These are phyloP conservation scores for Eurois occulta DNA, from an alignment of 2,888 invertebrate genomes.

Conservation along the genomic window DNA sequence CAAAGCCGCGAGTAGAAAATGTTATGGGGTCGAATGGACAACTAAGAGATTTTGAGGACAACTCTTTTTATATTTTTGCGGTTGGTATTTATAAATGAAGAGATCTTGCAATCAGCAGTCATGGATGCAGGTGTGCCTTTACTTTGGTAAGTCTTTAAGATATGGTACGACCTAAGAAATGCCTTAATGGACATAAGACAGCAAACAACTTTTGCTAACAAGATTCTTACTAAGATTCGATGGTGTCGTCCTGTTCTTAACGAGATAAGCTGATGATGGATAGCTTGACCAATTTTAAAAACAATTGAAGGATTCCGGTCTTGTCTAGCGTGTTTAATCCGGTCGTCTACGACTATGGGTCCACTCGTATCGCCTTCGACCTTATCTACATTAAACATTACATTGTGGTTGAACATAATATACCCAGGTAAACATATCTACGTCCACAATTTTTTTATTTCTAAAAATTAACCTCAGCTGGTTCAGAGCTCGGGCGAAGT, in stretches of 20 bases:
- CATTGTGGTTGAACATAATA: neutral
- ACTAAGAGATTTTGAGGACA: neutral
- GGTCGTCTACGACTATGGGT: neutral
- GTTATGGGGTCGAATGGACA: neutral
- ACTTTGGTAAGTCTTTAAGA: neutral
- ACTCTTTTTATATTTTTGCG: neutral
- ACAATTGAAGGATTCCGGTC: constrained; percentile 30
- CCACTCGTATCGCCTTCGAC: too few relatives aligned
- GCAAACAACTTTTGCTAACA: neutral
- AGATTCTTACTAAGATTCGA: neutral
- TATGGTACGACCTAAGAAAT: neutral
- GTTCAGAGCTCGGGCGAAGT: neutral
- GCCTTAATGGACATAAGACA: neutral
- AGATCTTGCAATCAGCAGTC: neutral
- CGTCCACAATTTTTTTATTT: too few relatives aligned
- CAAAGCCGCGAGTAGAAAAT: neutral
- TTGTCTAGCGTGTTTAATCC: neutral
- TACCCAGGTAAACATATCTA: neutral
- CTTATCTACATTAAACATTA: neutral
- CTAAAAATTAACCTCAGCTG: neutral
- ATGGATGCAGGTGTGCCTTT: neutral
- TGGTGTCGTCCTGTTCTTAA: neutral
- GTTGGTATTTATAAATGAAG: neutral
- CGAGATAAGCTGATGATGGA: constrained; percentile 21
- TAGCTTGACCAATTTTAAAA: constrained; percentile 31